Evolutionary conservation across 2,797 vertebrate genomes (phyloP), one percentile per base, ranked within the genome.

Genomic region (Ptychobarbus kaznakovi): DNA sequence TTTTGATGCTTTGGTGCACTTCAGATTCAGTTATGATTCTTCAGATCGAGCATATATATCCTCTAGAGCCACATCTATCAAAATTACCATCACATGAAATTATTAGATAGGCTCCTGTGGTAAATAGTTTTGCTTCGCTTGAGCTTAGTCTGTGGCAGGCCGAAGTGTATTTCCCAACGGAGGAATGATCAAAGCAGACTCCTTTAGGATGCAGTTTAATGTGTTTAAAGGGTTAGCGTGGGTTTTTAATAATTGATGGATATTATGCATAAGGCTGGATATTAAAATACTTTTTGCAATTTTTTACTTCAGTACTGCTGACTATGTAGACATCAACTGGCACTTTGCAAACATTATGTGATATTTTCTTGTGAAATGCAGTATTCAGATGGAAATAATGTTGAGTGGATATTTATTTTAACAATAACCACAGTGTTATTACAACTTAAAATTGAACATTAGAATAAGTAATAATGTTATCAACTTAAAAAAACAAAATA

Each of bases 151-250:
- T n/a, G 46, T 44, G 51, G 69, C 25, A 82, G 53, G 11, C 53
- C 69, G 18, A 9, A 68, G 25, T 70, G 49, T 7, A 32, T 63
- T 79, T 84, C 58, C 65, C 25, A 6, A 25, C 0, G 4, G 63
- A 70, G 15, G 58, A 56, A 58, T 78, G 44, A 86, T 86, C 78
- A 81, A 86, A 81, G 78, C 78, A 38, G 38, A 40, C 28, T 38
- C 80, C 56, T 85, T 76, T 65, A 84, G 49, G 72, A 78, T 49
- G 10, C 35, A 38, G 53, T 46, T 85, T 44, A 75, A 80, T 84
- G 32, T 58, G 74, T 74, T 58, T 22, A 20, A 49, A 73, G 12
- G 63, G 77, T n/a, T 58, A 7, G 61, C 70, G 40, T 63, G 35
- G 11, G 28, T 5, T 28, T 72, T 70, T 61, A 49, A 49, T 87